Evolutionary conservation across 2,797 vertebrate species (phyloP), one percentile per base, ranked within the genome.

Genomic region (Tragelaphus oryx): DNA sequence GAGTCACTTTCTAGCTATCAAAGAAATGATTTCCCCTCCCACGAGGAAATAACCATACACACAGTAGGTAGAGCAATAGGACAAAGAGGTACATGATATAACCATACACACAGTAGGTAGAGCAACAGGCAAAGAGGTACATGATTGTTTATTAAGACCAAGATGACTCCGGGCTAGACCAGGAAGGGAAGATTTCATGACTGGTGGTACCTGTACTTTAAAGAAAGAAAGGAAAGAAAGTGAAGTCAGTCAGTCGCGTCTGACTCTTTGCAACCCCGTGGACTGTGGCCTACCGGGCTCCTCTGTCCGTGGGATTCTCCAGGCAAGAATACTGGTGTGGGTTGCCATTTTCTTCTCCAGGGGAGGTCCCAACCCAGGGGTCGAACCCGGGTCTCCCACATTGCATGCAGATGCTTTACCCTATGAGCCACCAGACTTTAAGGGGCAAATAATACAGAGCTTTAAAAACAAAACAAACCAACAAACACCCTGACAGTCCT

Each of bases 211-310:
- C 4, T 10, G 8, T 20, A 24, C 24, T 71, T 85, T 18, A 85
- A 37, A 74, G 65, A 62, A 62, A 62, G 28, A 37, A 68, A 68
- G 9, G 11, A 37, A 68, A 37, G 62, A 37, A 68, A 68, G 33
- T 68, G 65, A 68, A 68, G 33, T 37, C 33, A 18, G 9, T 68
- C 65, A 68, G 18, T 37, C 0, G 0, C 22, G 33, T 37, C 9
- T 0, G 0, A 68, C n/a, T 65, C 4, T 62, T n/a, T 33, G 62
- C 17, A 2, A 65, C 62, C 62, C 62, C 2, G 2, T 33, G 62
- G n/a, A 65, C 17, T 37, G 2, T 10, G n/a, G 33, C 18, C 65
- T 6, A 37, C 65, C 33, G 22, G 33, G 33, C 18, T 68, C 18
- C 65, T 68, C 9, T 0, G 0, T 37, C 65, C 65, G 22, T 68